Evolutionary conservation across 1,140 invertebrate genomes (phyloP).

Genomic region (Polypedilum vanderplanki): DNA sequence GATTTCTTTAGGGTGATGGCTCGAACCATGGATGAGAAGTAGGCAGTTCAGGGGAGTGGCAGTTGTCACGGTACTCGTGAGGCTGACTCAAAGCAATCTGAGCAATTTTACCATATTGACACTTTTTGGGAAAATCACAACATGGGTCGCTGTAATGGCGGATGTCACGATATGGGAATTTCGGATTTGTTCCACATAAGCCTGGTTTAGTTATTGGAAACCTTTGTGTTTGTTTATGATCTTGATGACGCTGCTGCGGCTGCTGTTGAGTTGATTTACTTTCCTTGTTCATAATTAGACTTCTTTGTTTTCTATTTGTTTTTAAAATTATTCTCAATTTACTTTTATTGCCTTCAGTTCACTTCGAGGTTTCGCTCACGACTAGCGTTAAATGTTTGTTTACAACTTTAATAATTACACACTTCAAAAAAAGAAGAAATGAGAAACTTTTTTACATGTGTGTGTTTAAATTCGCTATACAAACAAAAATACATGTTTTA

Average conservation of each 20-base stretch:
- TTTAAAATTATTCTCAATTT: neutral
- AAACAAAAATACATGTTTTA: too few relatives aligned
- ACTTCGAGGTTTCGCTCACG: constrained; percentile 16
- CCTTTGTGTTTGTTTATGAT: neutral
- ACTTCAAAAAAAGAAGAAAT: neutral
- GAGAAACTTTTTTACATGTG: too few relatives aligned
- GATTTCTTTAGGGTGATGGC: neutral
- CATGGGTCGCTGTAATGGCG: neutral
- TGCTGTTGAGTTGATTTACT: neutral
- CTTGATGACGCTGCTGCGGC: neutral
- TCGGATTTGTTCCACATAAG: neutral
- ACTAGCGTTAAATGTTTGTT: constrained; percentile 26
- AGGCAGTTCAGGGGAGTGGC: neutral
- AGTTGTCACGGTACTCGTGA: neutral
- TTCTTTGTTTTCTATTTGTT: neutral
- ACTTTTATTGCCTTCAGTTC: neutral
- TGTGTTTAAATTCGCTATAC: too few relatives aligned
- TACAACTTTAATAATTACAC: constrained; percentile 1
- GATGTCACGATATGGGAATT: neutral
- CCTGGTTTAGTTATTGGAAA: neutral
- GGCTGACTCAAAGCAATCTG: neutral
- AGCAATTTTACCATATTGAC: neutral
- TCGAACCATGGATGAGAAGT: neutral
- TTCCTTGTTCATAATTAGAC: neutral
- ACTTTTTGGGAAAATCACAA: neutral